phyloP scores from a whole-genome alignment of 2,888 invertebrate species.

The Conus canariensis region DNA sequence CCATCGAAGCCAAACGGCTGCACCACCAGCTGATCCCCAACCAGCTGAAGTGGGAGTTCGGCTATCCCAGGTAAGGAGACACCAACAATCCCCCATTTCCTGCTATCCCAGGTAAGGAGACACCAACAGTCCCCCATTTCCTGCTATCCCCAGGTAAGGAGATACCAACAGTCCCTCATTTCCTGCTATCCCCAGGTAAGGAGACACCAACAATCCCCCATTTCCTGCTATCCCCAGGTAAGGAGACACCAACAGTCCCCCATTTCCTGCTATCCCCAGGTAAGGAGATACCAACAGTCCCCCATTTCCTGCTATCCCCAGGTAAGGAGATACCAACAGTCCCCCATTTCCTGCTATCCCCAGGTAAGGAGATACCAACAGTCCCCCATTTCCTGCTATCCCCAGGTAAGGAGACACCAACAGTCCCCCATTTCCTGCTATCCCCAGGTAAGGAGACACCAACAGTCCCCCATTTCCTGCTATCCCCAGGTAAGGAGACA shows the following conservation, averaged over 20 bases:
- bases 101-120: background rate
- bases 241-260: background rate
- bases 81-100: background rate
- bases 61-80: constrained; percentile 82
- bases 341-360: too few species aligned
- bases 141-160: too few species aligned
- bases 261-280: too few species aligned
- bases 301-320: background rate
- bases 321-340: background rate
- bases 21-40: constrained; percentile 93
- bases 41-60: constrained; percentile 85
- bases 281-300: too few species aligned
- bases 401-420: background rate
- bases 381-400: background rate
- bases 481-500: constrained; percentile 82
- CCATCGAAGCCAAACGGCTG: constrained; percentile 88
- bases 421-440: too few species aligned
- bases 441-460: background rate
- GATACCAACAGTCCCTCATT: too few species aligned
- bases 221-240: background rate
- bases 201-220: too few species aligned
- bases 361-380: background rate
- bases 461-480: constrained; percentile 63
- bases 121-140: too few species aligned
- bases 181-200: background rate